Conservation (phyloP, 2,888 invertebrate genomes). For the Protula sp. region DNA sequence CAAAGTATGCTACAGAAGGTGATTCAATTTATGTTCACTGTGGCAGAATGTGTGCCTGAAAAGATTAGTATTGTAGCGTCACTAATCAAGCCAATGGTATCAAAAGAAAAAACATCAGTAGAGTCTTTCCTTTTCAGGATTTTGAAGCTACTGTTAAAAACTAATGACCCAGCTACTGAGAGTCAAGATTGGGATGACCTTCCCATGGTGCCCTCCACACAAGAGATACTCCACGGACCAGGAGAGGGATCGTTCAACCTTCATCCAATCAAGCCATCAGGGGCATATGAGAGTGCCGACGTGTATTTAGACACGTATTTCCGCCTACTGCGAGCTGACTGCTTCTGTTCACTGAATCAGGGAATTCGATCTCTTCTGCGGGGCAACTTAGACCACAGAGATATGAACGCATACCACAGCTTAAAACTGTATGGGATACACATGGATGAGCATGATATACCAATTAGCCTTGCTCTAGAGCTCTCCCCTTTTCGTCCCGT, state of each 20-base stretch:
- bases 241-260: neutral
- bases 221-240: neutral
- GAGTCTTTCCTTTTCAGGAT: too few species aligned
- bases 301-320: constrained; percentile 19
- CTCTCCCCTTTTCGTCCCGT: constrained; percentile 6
- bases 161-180: too few species aligned
- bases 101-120: neutral
- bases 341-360: constrained; percentile 8
- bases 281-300: constrained; percentile 9
- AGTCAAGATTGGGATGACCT: neutral
- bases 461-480: constrained; percentile 10
- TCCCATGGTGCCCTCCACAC: neutral
- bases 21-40: too few species aligned
- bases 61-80: neutral
- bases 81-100: neutral
- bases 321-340: constrained; percentile 17
- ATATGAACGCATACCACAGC: constrained; percentile 17
- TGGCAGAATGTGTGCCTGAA: neutral
- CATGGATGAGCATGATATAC: neutral
- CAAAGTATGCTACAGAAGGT: too few species aligned
- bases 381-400: constrained; percentile 12
- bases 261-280: neutral
- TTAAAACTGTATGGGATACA: constrained; percentile 7
- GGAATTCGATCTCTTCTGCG: constrained; percentile 4
- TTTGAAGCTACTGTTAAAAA: too few species aligned